A percentile compares a stretch with the other conserved stretches of the same genome.
Conservation (phyloP, 1,140 invertebrate species). For the Drosophila cardini region DNA sequence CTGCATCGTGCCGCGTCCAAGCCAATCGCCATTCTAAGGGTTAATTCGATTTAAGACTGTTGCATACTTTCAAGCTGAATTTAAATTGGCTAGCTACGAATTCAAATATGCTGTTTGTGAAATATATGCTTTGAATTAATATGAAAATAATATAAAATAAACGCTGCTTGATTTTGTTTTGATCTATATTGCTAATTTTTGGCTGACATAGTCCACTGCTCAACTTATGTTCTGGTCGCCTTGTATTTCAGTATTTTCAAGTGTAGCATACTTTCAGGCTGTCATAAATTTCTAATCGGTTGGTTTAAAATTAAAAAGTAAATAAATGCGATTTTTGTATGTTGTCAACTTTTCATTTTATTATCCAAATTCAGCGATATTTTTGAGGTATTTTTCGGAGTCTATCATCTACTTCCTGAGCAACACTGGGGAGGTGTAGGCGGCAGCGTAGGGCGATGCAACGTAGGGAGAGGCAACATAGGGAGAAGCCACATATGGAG, state of each 20-base stretch:
- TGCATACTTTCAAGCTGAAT: slow-evolving; percentile 1
- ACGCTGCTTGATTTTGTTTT: background rate
- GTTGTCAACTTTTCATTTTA: slow-evolving; percentile 14
- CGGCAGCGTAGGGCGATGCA: slow-evolving; percentile 68
- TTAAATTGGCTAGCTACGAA: background rate
- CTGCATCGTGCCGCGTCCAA: background rate
- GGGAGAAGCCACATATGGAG: slow-evolving; percentile 68
- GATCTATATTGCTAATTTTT: too few relatives aligned
- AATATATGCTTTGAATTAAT: background rate
- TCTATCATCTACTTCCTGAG: slow-evolving; percentile 65
- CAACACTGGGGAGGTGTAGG: slow-evolving; percentile 69
- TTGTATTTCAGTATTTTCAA: too few relatives aligned
- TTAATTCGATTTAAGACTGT: slow-evolving; percentile 22
- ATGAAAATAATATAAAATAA: background rate
- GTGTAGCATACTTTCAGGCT: too few relatives aligned
- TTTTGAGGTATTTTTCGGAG: background rate
- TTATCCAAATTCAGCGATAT: slow-evolving; percentile 18
- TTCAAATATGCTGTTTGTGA: background rate
- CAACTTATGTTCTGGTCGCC: too few relatives aligned
- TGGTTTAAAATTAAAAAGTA: too few relatives aligned
- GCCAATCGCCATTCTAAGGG: slow-evolving; percentile 24
- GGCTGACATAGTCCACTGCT: too few relatives aligned
- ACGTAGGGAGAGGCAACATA: slow-evolving; percentile 68
- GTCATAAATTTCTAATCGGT: too few relatives aligned
- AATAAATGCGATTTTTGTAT: too few relatives aligned